Conservation (phyloP, 2,888 invertebrate species). For the Drosophila merina region DNA sequence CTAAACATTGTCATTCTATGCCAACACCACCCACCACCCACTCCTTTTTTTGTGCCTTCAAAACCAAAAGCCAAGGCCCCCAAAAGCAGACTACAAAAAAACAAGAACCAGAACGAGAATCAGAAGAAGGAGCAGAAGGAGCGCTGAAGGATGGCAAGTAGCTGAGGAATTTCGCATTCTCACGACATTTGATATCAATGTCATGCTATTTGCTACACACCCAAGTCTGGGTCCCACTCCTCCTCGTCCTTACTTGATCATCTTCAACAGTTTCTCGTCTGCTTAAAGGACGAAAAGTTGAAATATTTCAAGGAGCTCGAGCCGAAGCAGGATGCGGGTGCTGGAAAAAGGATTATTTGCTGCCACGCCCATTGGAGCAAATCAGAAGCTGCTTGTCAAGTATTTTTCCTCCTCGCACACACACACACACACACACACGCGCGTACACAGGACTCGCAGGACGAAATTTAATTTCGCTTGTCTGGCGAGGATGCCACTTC, state of each 20-base stretch:
- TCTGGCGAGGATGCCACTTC: constrained; percentile 60
- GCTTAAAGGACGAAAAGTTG: constrained; percentile 61
- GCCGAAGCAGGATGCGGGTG: constrained; percentile 18
- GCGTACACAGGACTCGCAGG: constrained; percentile 22
- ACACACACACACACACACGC: constrained; percentile 37
- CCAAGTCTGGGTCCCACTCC: constrained; percentile 24
- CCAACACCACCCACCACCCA: constrained; percentile 36
- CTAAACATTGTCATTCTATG: constrained; percentile 40
- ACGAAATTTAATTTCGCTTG: constrained; percentile 74
- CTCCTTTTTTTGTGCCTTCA: neutral
- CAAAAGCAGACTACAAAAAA: constrained; percentile 62
- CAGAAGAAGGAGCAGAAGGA: neutral
- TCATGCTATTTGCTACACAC: constrained; percentile 64
- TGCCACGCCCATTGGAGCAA: constrained; percentile 46
- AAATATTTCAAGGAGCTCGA: constrained; percentile 44
- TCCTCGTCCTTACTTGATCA: constrained; percentile 28
- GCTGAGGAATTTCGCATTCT: constrained; percentile 46
- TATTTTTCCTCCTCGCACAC: constrained; percentile 37
- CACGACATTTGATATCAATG: constrained; percentile 77
- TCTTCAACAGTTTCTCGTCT: constrained; percentile 47
- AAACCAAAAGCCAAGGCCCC: constrained; percentile 38
- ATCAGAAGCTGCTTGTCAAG: constrained; percentile 56
- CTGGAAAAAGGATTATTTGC: constrained; percentile 64
- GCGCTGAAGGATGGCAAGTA: constrained; percentile 5
- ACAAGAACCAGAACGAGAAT: neutral